These are phyloP conservation scores for Tympanuchus pallidicinctus DNA, from an alignment of 2,113 vertebrate species.

Conservation along the genomic window DNA sequence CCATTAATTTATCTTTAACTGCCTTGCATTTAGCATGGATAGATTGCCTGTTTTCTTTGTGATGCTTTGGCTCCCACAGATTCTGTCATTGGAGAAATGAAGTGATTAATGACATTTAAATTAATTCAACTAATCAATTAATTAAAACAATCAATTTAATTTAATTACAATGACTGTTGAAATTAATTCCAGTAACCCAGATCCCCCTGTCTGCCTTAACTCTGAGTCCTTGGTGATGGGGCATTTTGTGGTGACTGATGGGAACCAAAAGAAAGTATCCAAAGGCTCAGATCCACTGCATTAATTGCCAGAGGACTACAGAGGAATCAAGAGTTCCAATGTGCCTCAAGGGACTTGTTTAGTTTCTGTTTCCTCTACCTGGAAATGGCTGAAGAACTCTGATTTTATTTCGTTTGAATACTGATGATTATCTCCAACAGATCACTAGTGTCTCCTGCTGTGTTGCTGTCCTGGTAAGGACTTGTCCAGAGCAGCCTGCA, in stretches of 20 bases:
- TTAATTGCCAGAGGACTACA: neutral
- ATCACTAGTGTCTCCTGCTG: neutral
- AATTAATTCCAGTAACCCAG: neutral
- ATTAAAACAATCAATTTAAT: slow-evolving; percentile 37
- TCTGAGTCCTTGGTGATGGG: neutral
- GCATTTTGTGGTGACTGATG: neutral
- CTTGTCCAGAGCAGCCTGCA: neutral
- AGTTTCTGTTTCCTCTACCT: neutral
- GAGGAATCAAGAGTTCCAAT: accelerated
- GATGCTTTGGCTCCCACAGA: neutral
- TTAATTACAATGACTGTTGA: neutral
- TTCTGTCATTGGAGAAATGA: slow-evolving; percentile 1
- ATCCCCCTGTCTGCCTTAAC: neutral
- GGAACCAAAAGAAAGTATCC: neutral
- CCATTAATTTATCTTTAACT: slow-evolving; percentile 21
- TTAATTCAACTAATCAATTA: slow-evolving; percentile 43
- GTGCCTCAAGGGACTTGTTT: neutral
- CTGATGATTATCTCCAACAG: neutral
- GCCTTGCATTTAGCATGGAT: neutral
- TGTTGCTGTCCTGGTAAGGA: neutral
- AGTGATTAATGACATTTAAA: slow-evolving; percentile 51
- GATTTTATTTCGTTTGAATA: neutral
- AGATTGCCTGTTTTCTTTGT: slow-evolving; percentile 7
- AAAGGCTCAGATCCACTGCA: accelerated
- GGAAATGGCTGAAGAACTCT: neutral